Percentiles rank a stretch among this genome's conserved stretches.
These are phyloP conservation scores for Marisa cornuarietis DNA, from an alignment of 1,140 invertebrate species.

Conservation along the genomic window DNA sequence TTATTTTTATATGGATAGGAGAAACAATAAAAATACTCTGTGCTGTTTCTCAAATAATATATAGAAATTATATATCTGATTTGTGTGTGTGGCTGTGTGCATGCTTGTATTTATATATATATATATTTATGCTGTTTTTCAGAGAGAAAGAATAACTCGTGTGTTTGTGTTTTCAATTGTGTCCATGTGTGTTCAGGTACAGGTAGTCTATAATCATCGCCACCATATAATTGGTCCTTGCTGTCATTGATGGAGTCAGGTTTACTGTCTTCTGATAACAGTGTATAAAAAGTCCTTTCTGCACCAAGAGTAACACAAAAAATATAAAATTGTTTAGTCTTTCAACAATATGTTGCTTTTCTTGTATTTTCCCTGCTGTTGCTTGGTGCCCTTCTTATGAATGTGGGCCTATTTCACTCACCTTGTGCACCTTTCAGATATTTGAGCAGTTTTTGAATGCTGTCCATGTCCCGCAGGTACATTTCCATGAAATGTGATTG, in stretches of 20 bases:
- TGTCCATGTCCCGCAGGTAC: constrained; percentile 37
- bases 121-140: too few species aligned
- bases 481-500: constrained; percentile 33
- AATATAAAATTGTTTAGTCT: background rate
- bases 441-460: constrained; percentile 33
- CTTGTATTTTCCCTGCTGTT: background rate
- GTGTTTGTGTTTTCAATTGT: background rate
- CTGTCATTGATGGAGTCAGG: background rate
- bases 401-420: background rate
- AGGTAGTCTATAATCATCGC: too few species aligned
- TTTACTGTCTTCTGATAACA: background rate
- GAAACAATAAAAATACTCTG: too few species aligned
- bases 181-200: background rate
- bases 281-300: background rate
- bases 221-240: background rate
- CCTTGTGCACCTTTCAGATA: constrained; percentile 11
- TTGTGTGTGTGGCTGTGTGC: constrained; percentile 16
- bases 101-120: too few species aligned
- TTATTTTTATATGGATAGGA: too few species aligned
- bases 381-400: background rate
- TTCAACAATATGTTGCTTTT: too few species aligned
- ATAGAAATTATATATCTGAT: too few species aligned
- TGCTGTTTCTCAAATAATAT: too few species aligned
- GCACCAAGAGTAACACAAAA: background rate
- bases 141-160: too few species aligned